A percentile compares a stretch with the other conserved stretches of the same genome.
Conservation (phyloP, 2,888 invertebrate species). For the Epinotia ramella region DNA sequence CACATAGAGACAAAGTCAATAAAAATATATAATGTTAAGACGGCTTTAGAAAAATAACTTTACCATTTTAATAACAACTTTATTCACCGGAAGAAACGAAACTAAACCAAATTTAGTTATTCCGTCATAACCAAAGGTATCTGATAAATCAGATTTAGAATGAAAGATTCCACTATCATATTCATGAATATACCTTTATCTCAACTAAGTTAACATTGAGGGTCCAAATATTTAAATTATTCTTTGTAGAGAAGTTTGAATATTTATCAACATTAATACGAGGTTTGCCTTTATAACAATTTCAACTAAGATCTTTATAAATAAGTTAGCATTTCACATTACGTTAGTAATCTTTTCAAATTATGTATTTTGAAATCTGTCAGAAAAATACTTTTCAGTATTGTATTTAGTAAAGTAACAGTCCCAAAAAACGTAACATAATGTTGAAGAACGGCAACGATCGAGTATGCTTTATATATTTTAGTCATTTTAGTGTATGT, state of each 20-base stretch:
- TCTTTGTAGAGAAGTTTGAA: slow-evolving; percentile 35
- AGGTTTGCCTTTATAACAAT: neutral
- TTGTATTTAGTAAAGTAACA: too few relatives aligned
- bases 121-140: neutral
- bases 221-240: slow-evolving; percentile 32
- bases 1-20: too few relatives aligned
- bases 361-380: too few relatives aligned
- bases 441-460: too few relatives aligned
- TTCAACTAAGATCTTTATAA: slow-evolving; percentile 14
- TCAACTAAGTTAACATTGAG: slow-evolving; percentile 30
- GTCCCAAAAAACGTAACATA: too few relatives aligned
- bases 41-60: too few relatives aligned
- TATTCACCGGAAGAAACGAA: neutral
- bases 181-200: slow-evolving; percentile 29
- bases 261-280: slow-evolving; percentile 26
- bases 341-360: neutral
- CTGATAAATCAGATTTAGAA: slow-evolving; percentile 10
- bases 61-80: neutral
- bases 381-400: too few relatives aligned
- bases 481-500: too few relatives aligned
- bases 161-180: slow-evolving; percentile 17
- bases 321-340: slow-evolving; percentile 7
- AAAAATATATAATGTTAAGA: too few relatives aligned
- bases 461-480: too few relatives aligned
- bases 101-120: neutral